A percentile compares a stretch with the other conserved stretches of the same genome.
Evolutionary conservation across 2,888 invertebrate genomes (phyloP).

Genomic region (Ditylenchus weischeri): DNA sequence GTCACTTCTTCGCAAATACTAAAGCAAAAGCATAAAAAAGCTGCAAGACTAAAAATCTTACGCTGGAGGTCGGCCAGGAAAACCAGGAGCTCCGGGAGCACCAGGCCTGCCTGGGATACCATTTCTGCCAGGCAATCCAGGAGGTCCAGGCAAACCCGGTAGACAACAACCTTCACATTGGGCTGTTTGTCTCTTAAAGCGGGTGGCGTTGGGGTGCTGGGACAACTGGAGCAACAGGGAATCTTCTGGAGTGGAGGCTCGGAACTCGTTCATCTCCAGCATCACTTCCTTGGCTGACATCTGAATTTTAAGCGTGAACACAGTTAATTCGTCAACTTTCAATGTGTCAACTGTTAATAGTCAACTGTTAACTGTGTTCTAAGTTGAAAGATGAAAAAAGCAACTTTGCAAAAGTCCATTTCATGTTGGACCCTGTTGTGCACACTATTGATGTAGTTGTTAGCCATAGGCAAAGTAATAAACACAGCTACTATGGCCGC

Average conservation of each 20-base stretch:
- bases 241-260: constrained; percentile 35
- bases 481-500: constrained; percentile 56
- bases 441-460: constrained; percentile 58
- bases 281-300: constrained; percentile 58
- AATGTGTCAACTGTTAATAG: no score
- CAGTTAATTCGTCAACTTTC: no score
- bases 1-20: constrained; percentile 56
- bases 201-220: neutral
- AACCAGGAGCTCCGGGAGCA: constrained; percentile 56
- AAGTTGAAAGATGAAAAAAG: neutral
- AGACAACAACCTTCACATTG: constrained; percentile 28
- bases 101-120: constrained; percentile 57
- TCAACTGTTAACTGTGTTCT: neutral
- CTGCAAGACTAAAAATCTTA: constrained; percentile 15
- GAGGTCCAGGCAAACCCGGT: constrained; percentile 23
- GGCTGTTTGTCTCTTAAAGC: constrained; percentile 34
- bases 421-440: constrained; percentile 55
- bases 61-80: constrained; percentile 58
- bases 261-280: constrained; percentile 55
- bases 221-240: neutral
- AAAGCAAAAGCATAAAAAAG: constrained; percentile 15
- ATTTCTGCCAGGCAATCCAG: constrained; percentile 53
- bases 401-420: constrained; percentile 59
- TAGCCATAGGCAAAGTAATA: constrained; percentile 58
- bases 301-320: constrained; percentile 27